Percentiles rank a stretch among this genome's conserved stretches.
Conservation (phyloP, 2,888 invertebrate genomes). For the Falcaria lacertinaria region DNA sequence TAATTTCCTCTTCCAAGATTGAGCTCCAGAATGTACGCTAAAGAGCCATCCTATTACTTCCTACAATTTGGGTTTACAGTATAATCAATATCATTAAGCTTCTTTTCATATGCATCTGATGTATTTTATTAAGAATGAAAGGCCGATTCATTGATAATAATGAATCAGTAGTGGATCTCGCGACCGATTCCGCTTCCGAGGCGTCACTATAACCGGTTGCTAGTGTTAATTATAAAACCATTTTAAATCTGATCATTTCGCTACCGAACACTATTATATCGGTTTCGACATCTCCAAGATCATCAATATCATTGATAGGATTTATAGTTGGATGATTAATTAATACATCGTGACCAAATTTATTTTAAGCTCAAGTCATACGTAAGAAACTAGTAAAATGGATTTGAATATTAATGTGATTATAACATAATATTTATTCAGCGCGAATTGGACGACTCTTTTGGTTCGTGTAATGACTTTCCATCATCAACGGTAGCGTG, state of each 20-base stretch:
- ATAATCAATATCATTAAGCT: constrained; percentile 56
- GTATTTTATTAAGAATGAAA: constrained; percentile 55
- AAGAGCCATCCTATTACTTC: constrained; percentile 47
- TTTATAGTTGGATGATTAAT: constrained; percentile 58
- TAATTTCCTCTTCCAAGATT: constrained; percentile 14
- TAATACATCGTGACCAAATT: constrained; percentile 43
- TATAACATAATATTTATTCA: neutral
- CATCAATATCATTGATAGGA: constrained; percentile 63
- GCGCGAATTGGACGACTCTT: constrained; percentile 2
- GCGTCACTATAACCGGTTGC: constrained; percentile 63
- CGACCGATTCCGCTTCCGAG: constrained; percentile 57
- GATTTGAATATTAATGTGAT: neutral
- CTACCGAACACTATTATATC: constrained; percentile 59
- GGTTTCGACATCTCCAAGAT: constrained; percentile 56
- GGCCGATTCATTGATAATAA: constrained; percentile 74
- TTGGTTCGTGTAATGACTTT: constrained; percentile 27
- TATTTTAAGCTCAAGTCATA: constrained; percentile 35
- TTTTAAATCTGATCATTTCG: constrained; percentile 68
- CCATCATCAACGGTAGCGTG: constrained; percentile 35
- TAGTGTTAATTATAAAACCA: constrained; percentile 69
- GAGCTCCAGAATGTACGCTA: constrained; percentile 28
- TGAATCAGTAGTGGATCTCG: constrained; percentile 53
- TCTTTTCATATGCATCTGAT: constrained; percentile 43
- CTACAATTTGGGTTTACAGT: constrained; percentile 39
- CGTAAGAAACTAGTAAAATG: constrained; percentile 8